Evolutionary conservation across 2,797 vertebrate species (phyloP).

Genomic region (Menidia menidia): DNA sequence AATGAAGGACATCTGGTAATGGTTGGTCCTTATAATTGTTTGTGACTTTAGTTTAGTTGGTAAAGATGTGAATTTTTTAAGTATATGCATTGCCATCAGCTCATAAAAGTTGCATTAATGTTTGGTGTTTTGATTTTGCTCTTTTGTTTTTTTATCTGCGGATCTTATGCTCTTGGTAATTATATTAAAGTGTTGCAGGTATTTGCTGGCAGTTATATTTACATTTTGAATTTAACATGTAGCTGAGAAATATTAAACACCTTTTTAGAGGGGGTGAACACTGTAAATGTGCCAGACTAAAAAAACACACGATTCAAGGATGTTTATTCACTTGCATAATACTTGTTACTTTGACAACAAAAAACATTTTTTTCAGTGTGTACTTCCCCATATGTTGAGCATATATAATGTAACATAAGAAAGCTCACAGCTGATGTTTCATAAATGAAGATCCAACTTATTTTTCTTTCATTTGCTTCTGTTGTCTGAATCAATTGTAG

Average conservation of each 20-base stretch:
- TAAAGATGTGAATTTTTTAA: too few relatives aligned
- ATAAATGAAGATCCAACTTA: constrained; percentile 1
- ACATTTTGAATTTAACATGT: constrained; percentile 61
- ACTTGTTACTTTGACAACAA: too few relatives aligned
- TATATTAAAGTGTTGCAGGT: constrained; percentile 42
- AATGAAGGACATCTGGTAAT: too few relatives aligned
- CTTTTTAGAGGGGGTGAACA: constrained; percentile 46
- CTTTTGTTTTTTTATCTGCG: constrained; percentile 67
- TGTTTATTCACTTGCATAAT: constrained; percentile 35
- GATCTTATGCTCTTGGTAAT: constrained; percentile 23
- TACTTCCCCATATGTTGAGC: neutral
- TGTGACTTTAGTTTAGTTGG: too few relatives aligned
- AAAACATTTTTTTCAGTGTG: neutral
- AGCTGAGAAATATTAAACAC: constrained; percentile 28
- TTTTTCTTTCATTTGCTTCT: neutral
- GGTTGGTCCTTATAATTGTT: too few relatives aligned
- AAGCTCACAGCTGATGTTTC: constrained; percentile 41
- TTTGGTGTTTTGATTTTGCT: constrained; percentile 63
- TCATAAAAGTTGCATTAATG: too few relatives aligned
- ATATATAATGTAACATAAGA: constrained; percentile 5
- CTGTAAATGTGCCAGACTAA: constrained; percentile 40
- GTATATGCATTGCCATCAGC: too few relatives aligned
- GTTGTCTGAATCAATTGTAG: too few relatives aligned
- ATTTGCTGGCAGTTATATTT: constrained; percentile 56
- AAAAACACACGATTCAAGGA: constrained; percentile 30